Base-by-base conservation (phyloP, 2,113 vertebrate species). In the Piaya cayana region DNA sequence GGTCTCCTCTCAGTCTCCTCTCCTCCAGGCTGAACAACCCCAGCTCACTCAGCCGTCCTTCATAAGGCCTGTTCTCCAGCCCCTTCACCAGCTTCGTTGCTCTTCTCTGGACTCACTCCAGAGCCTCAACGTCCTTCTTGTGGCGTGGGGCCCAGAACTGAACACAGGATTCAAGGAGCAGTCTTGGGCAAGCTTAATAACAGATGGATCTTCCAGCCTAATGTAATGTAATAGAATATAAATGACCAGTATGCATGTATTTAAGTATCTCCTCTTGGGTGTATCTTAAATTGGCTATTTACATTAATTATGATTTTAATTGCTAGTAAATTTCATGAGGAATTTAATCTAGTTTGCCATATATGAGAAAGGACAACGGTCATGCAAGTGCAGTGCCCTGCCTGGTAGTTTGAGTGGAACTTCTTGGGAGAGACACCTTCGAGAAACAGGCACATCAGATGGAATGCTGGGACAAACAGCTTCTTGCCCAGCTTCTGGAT, bases 281-380 rank as follows among this genome's bases (percentile, higher is more conserved):
- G 39, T 90, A 83, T 71, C 94, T 94, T 83, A 83, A 93, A 93
- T 92, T 83, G 64, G 37, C 72, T 86, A 74, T 94, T 93, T 92
- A 81, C 82, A 83, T 81, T 81, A 86, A 92, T 92, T 90, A 80
- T 45, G 42, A 89, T 11, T 80, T 85, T 87, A 92, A 94, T 59
- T 95, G 77, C 62, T 58, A 49, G 39, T 62, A 84, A 89, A 87
- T 79, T 95, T 87, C 21, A 58, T 18, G 19, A 78, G n/a, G 49
- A 95, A 79, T 75, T 92, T 89, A 85, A 91, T 72, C 53, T 37
- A 79, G 36, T 49, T 85, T 85, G 65, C 67, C 55, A 53, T 27
- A 47, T 39, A 58, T 8, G 63, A 82, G 74, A 63, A 82, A 78
- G 45, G 19, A 36, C 25, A 72, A 20, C 3, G 60, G 53, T 29